These are phyloP conservation scores for Bradypodion pumilum DNA, from an alignment of 2,797 vertebrate species.

Conservation along the genomic window DNA sequence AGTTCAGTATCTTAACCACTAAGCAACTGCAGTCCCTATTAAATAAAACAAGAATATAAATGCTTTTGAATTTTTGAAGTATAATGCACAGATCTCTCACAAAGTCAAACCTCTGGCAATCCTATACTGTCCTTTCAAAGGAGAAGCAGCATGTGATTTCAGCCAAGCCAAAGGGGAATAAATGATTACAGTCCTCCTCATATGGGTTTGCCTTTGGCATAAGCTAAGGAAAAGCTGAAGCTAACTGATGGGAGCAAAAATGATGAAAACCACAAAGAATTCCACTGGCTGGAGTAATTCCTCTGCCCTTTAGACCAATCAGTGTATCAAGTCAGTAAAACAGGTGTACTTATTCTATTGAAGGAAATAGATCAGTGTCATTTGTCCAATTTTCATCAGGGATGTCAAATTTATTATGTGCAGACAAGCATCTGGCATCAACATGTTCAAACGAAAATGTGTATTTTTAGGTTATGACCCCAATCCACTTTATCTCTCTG, in stretches of 20 bases:
- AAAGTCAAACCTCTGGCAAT: neutral
- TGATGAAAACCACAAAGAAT: neutral
- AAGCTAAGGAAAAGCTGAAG: neutral
- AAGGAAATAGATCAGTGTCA: neutral
- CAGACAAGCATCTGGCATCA: conserved; percentile 23
- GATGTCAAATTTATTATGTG: conserved; percentile 26
- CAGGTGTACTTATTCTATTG: conserved; percentile 5
- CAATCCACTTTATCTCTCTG: conserved; percentile 7
- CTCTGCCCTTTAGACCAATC: conserved; percentile 1
- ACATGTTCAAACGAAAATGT: conserved; percentile 13
- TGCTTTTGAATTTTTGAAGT: conserved; percentile 1
- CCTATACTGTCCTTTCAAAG: neutral
- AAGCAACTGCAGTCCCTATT: too few species aligned
- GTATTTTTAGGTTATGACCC: conserved; percentile 20
- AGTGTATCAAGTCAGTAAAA: neutral
- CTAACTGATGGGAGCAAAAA: neutral
- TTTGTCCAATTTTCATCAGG: neutral
- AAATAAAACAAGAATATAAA: rapidly evolving
- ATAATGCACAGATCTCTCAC: conserved; percentile 15
- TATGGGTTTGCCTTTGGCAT: neutral
- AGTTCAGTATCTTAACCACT: too few species aligned
- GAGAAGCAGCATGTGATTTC: neutral
- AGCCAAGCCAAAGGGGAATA: neutral
- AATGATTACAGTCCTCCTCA: neutral
- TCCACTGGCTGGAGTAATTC: neutral